A percentile compares a stretch with the other conserved stretches of the same genome.
Conservation (phyloP, 2,797 vertebrate species). For the Argyrosomus regius region DNA sequence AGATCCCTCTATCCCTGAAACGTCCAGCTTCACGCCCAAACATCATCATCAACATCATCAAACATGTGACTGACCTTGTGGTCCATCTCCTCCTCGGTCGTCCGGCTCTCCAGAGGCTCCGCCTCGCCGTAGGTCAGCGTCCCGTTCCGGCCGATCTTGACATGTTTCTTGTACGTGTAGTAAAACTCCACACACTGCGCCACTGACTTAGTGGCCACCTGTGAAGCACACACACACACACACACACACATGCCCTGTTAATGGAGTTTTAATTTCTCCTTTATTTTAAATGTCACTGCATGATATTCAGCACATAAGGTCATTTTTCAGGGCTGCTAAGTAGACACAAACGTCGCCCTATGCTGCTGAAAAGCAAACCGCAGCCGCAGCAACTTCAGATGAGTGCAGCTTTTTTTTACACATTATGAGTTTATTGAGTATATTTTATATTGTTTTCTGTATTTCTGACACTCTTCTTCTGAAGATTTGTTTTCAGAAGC, state of each 20-base stretch:
- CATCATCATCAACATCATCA: background rate
- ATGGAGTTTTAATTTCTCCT: background rate
- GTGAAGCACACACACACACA: conserved; percentile 2
- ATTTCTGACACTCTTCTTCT: background rate
- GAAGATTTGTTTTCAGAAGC: conserved; percentile 5
- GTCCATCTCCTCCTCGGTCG: conserved; percentile 90
- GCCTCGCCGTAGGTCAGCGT: conserved; percentile 91
- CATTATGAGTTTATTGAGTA: background rate
- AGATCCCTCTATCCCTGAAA: background rate
- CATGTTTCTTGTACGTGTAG: conserved; percentile 97
- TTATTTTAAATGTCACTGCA: background rate
- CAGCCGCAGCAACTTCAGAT: background rate
- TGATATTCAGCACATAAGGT: background rate
- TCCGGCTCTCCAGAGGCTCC: conserved; percentile 84
- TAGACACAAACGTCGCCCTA: background rate
- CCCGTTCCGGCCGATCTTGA: conserved; percentile 95
- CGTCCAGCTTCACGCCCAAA: background rate
- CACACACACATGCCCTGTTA: background rate
- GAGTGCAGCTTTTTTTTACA: background rate
- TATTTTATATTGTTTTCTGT: background rate
- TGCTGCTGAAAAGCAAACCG: background rate
- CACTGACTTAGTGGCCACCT: conserved; percentile 96
- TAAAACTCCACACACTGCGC: conserved; percentile 98
- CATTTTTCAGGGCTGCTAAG: background rate
- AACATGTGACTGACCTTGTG: conserved; percentile 86